Base-by-base conservation (phyloP, 2,113 vertebrate species). In the Ornithorhynchus anatinus region DNA sequence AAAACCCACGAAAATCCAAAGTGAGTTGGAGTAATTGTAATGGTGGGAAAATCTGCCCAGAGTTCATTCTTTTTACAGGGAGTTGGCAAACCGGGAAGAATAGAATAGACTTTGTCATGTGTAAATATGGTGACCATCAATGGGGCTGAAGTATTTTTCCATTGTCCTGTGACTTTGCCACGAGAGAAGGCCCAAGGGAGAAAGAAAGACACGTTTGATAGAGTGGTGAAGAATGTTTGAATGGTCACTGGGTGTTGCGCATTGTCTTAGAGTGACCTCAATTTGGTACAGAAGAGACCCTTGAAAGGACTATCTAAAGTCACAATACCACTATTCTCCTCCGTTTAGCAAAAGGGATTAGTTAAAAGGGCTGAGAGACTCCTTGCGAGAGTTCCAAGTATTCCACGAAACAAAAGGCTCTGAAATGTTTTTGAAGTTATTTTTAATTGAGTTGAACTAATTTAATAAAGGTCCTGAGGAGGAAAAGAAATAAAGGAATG, bases 241-340 rank as follows among this genome's bases (percentile, higher is more conserved):
- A 97, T 96, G 94, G 94, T 92, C 91, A 92, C 93, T 96, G 96
- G 97, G 95, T 96, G 96, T 94, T 94, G 94, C 91, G 93, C 93
- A 97, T 98, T 98, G 97, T 99, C 95, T 96, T 89, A 81, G 47
- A 2, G 89, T 96, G 96, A 99, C 97, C 97, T 97, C 96, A 96
- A 99, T 98, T 98, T 96, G 95, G 96, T 97, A 96, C 96, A 97
- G 97, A 98, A 96, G 94, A 94, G 95, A 95, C 95, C 96, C 94
- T 96, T 96, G 94, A 96, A 95, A 93, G 92, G 94, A 94, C 94
- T 95, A 96, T 97, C 95, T 96, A 91, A 89, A 90, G 92, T 93
- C 94, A 98, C 97, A 99, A 98, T 97, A 88, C 92, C 91, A 92
- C 95, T 86, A 96, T 98, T 99, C 96, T 98, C 94, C 94, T 94